Percentiles rank a stretch among this genome's conserved stretches.
Evolutionary conservation across 2,797 vertebrate species (phyloP).

Genomic region (Ptychobarbus kaznakovi): DNA sequence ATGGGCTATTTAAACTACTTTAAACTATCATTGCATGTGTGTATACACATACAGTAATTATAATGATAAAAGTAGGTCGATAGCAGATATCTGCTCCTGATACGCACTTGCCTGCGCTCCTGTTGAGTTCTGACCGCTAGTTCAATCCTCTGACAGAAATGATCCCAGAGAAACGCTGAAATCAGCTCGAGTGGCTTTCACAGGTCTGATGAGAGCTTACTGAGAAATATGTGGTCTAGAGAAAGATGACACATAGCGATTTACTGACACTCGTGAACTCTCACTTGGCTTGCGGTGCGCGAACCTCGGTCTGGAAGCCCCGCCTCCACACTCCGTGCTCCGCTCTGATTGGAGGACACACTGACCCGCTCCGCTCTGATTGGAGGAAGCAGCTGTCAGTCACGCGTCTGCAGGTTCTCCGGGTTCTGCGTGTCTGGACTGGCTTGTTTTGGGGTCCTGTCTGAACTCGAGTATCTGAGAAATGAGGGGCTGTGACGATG

Average conservation of each 20-base stretch:
- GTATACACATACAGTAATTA: no score
- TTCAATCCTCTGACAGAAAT: neutral
- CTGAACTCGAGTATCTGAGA: neutral
- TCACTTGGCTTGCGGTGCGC: neutral
- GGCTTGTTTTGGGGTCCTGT: slow-evolving; percentile 8
- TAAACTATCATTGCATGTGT: neutral
- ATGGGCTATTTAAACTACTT: no score
- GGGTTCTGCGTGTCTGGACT: neutral
- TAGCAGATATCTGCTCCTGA: neutral
- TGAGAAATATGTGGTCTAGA: neutral
- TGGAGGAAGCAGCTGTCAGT: neutral
- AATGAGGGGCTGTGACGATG: neutral
- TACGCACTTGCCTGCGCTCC: slow-evolving; percentile 15
- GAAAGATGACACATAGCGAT: neutral
- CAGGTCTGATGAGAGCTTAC: neutral
- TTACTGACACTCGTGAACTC: neutral
- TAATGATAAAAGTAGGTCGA: neutral
- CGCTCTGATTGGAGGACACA: neutral
- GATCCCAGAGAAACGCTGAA: neutral
- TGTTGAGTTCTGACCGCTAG: neutral
- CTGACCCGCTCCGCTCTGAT: neutral
- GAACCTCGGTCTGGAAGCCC: neutral
- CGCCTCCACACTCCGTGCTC: neutral
- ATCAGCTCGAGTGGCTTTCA: neutral
- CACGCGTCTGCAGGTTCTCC: neutral